Conservation (phyloP, 2,888 invertebrate genomes). For the Calameuta pallipes region DNA sequence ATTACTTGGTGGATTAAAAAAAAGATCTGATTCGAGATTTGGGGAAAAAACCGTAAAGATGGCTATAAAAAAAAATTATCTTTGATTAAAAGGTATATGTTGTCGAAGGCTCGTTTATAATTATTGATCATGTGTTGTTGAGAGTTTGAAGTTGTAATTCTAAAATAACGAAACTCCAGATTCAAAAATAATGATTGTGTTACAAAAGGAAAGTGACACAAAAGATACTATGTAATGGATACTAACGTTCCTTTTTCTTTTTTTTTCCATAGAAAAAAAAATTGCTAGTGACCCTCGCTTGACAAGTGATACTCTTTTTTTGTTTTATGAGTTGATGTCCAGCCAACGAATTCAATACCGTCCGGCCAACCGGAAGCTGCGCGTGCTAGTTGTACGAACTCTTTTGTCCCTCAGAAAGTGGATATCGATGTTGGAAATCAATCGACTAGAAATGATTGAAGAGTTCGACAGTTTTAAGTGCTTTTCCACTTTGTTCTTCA, state of each 20-base stretch:
- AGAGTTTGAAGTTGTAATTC: background rate
- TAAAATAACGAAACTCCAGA: background rate
- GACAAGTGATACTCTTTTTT: background rate
- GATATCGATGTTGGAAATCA: conserved; percentile 47
- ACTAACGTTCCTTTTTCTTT: background rate
- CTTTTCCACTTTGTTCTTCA: conserved; percentile 32
- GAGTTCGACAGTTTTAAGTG: conserved; percentile 38
- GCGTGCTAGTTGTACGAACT: conserved; percentile 8
- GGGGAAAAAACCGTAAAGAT: background rate
- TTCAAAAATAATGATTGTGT: background rate
- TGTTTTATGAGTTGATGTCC: background rate
- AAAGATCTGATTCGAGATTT: background rate
- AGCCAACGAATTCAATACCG: conserved; percentile 1
- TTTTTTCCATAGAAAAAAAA: background rate
- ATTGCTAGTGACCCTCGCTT: background rate
- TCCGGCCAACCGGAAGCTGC: background rate
- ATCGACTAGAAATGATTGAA: conserved; percentile 51
- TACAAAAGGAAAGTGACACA: background rate
- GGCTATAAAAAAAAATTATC: background rate
- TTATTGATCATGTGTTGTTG: background rate
- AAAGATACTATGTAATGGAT: background rate
- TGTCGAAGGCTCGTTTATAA: too few relatives aligned
- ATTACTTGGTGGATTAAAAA: background rate
- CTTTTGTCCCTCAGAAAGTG: conserved; percentile 44
- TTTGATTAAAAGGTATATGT: too few relatives aligned